Evolutionary conservation across 2,888 invertebrate species (phyloP).

Genomic region (Hydroisotoma schaefferi): DNA sequence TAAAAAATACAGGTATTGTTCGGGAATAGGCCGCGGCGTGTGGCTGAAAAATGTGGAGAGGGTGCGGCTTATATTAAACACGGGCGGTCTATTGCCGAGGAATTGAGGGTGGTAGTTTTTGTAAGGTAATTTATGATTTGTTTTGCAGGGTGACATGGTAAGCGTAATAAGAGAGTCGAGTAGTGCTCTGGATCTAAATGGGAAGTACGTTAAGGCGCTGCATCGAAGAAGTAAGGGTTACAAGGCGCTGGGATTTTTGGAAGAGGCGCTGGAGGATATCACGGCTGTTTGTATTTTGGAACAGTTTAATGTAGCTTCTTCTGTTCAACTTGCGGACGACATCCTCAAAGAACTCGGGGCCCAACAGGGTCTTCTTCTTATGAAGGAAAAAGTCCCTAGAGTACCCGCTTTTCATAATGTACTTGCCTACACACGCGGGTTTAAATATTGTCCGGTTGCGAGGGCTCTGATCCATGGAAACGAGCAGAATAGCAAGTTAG

Average conservation of each 20-base stretch:
- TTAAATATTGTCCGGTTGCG: too few relatives aligned
- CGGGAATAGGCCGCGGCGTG: too few relatives aligned
- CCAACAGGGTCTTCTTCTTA: background rate
- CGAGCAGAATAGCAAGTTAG: too few relatives aligned
- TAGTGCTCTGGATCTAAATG: constrained; percentile 76
- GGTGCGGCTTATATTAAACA: too few relatives aligned
- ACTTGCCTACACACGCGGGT: too few relatives aligned
- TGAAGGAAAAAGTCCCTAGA: too few relatives aligned
- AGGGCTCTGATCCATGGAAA: too few relatives aligned
- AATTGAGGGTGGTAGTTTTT: too few relatives aligned
- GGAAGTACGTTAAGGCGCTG: constrained; percentile 83
- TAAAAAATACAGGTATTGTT: constrained; percentile 4
- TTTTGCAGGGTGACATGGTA: constrained; percentile 62
- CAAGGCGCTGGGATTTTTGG: constrained; percentile 74
- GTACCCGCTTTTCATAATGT: too few relatives aligned
- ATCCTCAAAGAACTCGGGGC: constrained; percentile 76
- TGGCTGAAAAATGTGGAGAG: too few relatives aligned
- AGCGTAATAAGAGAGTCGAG: constrained; percentile 83
- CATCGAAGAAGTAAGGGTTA: constrained; percentile 75
- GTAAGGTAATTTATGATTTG: constrained; percentile 2
- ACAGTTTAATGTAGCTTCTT: constrained; percentile 62
- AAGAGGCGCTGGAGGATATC: constrained; percentile 81
- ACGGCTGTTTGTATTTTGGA: constrained; percentile 90
- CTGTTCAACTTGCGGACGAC: constrained; percentile 78
- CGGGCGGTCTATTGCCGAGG: too few relatives aligned